These are phyloP conservation scores for Gnathonemus echidnorhynchus DNA, from an alignment of 2,113 vertebrate species.

Conservation along the genomic window DNA sequence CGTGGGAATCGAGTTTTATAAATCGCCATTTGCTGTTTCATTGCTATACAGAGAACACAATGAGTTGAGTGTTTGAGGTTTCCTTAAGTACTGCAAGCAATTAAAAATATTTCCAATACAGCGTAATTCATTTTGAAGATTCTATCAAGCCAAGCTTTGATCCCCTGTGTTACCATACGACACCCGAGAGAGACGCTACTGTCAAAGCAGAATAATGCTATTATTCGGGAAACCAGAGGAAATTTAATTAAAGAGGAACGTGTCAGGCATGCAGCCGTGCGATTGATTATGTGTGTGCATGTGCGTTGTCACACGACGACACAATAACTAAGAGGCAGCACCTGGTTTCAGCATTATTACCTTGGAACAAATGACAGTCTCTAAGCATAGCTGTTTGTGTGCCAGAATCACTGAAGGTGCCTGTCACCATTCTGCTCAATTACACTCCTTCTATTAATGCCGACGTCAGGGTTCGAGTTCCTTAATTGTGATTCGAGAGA, in stretches of 20 bases:
- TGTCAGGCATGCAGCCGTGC: not conserved
- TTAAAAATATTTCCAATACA: constrained; percentile 5
- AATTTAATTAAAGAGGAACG: constrained; percentile 4
- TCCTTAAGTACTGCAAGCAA: not conserved
- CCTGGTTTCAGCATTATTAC: not conserved
- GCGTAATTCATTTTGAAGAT: not conserved
- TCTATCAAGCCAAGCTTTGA: not conserved
- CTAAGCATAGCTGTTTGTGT: not conserved
- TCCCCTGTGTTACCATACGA: not conserved
- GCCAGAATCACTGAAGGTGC: not conserved
- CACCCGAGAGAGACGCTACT: not conserved
- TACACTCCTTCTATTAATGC: not conserved
- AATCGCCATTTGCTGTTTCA: not conserved
- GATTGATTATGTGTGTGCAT: not conserved
- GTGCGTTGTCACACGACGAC: not conserved
- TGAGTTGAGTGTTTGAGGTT: not conserved
- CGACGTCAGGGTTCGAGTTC: not conserved
- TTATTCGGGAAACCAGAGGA: not conserved
- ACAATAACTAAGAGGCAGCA: not conserved
- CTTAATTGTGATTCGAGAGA: not conserved
- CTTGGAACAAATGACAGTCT: not conserved
- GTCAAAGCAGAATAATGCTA: not conserved
- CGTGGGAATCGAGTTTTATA: not conserved
- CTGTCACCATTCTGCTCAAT: not conserved
- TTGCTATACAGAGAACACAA: not conserved